Evolutionary conservation across 2,113 vertebrate species (phyloP), one percentile per base, ranked within the genome.

Genomic region (Pao palembangensis): DNA sequence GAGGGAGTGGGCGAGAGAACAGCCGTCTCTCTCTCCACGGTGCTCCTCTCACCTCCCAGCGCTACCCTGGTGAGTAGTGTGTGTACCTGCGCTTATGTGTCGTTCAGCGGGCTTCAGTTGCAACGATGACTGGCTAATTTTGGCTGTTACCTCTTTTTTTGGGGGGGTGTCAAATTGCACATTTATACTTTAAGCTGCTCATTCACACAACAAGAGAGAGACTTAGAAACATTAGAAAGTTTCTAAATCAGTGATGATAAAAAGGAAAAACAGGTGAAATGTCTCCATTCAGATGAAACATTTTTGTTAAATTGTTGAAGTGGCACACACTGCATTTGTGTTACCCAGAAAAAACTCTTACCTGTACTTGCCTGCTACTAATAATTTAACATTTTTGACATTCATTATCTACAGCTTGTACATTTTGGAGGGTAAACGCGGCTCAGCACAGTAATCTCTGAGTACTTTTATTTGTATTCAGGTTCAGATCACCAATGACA

Each of bases 61-160:
- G 90, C 86, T 92, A 91, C 84, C 89, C 90, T 67, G 90, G 90
- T 92, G 89, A 92, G 90, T 92, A 89, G 88, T 88, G 84, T 80
- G 81, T 75, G 81, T 82, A 38, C 34, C 8, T 75, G 80, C 82
- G 82, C 81, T 82, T 88, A 78, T 73, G 69, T 89, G 79, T 74
- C 72, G 68, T 73, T 68, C 79, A 67, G 80, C 81, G 64, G 56
- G 85, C 85, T 85, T 84, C 67, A 66, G 58, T 74, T 54, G 78
- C 73, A 70, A 58, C 17, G 54, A 55, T 65, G 69, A 77, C 64
- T 79, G 52, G 75, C 53, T 56, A 50, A 56, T 63, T 17, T 15
- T 60, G 5, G 51, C 59, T 57, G 17, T 4, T 47, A 5, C 31
- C 48, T 15, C 44, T 49, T 8, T 50, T 18, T 34, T 8, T 55